Percentiles rank a stretch among this genome's conserved stretches.
Conservation (phyloP, 1,140 invertebrate genomes). For the Theocolax elegans region DNA sequence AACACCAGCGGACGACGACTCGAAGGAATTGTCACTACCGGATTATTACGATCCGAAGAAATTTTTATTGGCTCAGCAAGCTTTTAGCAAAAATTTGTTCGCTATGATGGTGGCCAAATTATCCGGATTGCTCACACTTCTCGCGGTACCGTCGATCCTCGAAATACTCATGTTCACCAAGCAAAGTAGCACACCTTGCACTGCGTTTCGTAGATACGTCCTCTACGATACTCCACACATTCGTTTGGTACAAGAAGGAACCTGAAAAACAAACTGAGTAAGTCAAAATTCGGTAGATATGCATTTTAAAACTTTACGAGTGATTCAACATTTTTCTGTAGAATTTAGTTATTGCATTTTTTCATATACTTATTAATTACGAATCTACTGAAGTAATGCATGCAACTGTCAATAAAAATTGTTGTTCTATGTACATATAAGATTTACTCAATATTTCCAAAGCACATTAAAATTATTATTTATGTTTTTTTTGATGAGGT, state of each 20-base stretch:
- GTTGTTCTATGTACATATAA: no score
- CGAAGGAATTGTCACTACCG: constrained; percentile 50
- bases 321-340: no score
- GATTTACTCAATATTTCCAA: no score
- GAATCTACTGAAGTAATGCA: no score
- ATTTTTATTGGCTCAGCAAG: constrained; percentile 73
- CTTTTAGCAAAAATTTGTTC: constrained; percentile 75
- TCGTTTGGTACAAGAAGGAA: constrained; percentile 78
- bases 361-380: no score
- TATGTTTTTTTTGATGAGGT: no score
- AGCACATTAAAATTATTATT: no score
- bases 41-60: constrained; percentile 58
- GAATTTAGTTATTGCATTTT: no score
- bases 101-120: constrained; percentile 76
- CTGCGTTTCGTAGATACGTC: constrained; percentile 81
- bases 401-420: no score
- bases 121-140: constrained; percentile 73
- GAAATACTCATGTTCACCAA: constrained; percentile 75
- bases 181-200: constrained; percentile 72
- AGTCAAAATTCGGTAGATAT: constrained; percentile 59
- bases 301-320: no score
- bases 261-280: constrained; percentile 69
- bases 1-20: constrained; percentile 48
- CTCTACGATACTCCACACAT: constrained; percentile 74
- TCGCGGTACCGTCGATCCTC: constrained; percentile 77